These are phyloP conservation scores for Patiria miniata DNA, from an alignment of 35 echinoderm and acorn worm genomes.

Conservation along the genomic window DNA sequence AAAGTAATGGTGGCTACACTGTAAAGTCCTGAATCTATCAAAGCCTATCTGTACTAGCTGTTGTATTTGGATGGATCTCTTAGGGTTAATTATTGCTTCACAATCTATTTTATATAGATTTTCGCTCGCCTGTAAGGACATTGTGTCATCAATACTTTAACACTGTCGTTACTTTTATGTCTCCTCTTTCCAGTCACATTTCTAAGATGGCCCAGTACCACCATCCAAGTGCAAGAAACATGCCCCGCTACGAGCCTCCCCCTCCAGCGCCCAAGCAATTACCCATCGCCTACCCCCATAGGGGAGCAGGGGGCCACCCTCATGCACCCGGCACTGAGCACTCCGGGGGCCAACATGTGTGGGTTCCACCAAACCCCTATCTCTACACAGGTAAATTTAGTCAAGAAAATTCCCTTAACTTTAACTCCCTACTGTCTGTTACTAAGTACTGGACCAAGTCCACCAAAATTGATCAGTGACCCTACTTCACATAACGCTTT, in stretches of 20 bases:
- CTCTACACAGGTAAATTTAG: conserved; percentile 75
- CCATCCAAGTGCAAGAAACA: conserved; percentile 83
- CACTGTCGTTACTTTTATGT: background rate
- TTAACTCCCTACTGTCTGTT: no score
- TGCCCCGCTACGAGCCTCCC: conserved; percentile 67
- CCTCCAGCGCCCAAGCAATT: conserved; percentile 67
- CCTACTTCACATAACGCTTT: no score
- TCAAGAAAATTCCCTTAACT: no score
- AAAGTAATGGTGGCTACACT: no score
- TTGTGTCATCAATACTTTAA: background rate
- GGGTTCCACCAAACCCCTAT: conserved; percentile 94
- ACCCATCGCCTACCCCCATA: conserved; percentile 27
- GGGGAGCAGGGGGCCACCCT: background rate
- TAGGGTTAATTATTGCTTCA: no score
- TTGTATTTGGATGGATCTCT: no score
- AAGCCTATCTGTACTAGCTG: no score
- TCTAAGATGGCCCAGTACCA: conserved; percentile 79
- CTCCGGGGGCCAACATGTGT: conserved; percentile 32
- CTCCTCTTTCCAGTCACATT: conserved; percentile 53
- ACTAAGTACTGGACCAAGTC: no score
- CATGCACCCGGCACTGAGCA: conserved; percentile 4
- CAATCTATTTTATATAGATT: no score
- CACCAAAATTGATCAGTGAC: no score
- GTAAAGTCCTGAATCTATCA: no score
- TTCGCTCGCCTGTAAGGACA: no score